phyloP scores from a whole-genome alignment of 2,113 vertebrate species.

The Carassius carassius region DNA sequence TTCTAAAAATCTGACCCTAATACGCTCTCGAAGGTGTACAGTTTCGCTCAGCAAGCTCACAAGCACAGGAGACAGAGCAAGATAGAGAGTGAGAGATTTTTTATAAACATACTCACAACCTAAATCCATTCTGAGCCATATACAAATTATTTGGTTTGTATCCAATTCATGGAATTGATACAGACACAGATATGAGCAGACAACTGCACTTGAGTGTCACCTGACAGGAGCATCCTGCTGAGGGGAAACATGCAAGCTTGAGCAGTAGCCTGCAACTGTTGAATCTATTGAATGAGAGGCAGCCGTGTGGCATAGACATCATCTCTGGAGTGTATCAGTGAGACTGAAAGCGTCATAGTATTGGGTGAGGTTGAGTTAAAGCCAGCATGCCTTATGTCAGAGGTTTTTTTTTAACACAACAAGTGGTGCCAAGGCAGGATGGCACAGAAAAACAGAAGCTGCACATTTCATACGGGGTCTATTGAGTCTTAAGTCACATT shows the following conservation, averaged over 20 bases:
- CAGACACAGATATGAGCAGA: slow-evolving; percentile 11
- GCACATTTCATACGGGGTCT: neutral
- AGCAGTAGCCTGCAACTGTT: slow-evolving; percentile 28
- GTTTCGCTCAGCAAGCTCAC: slow-evolving; percentile 8
- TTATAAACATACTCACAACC: slow-evolving; percentile 36
- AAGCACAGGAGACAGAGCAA: neutral
- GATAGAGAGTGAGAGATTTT: slow-evolving; percentile 4
- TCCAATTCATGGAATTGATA: neutral
- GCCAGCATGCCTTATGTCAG: neutral
- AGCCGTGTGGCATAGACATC: neutral
- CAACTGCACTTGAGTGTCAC: slow-evolving; percentile 22
- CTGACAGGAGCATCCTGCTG: slow-evolving; percentile 27
- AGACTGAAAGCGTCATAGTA: slow-evolving; percentile 24
- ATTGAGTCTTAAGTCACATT: neutral
- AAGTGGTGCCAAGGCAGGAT: neutral
- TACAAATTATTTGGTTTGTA: neutral
- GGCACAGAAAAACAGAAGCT: neutral
- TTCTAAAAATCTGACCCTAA: slow-evolving; percentile 12
- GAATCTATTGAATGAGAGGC: slow-evolving; percentile 17
- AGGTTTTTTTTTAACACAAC: neutral
- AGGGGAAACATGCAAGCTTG: slow-evolving; percentile 25
- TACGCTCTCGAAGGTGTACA: slow-evolving; percentile 3
- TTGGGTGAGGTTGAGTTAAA: slow-evolving; percentile 6
- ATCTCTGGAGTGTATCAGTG: slow-evolving; percentile 24
- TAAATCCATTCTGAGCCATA: slow-evolving; percentile 4